A percentile compares a stretch with the other conserved stretches of the same genome.
These are phyloP conservation scores for Fringilla coelebs DNA, from an alignment of 2,797 vertebrate species.

Conservation along the genomic window DNA sequence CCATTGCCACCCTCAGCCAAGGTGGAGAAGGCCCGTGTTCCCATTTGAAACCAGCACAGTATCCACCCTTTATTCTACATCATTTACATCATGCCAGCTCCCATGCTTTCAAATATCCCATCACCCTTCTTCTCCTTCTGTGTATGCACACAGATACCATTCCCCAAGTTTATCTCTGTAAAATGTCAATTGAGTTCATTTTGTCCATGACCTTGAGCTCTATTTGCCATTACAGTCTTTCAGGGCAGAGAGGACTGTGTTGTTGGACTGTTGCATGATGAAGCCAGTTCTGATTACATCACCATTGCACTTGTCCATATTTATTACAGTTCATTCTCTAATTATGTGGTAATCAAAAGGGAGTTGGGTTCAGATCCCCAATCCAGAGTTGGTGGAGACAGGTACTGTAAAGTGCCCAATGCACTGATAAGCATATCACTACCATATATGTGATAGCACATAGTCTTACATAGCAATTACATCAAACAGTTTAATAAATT, in stretches of 20 bases:
- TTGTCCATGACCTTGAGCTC: neutral
- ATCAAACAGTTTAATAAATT: neutral
- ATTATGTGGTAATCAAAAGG: neutral
- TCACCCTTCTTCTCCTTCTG: neutral
- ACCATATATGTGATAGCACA: neutral
- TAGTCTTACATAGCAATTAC: neutral
- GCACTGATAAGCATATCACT: neutral
- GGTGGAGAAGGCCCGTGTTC: neutral
- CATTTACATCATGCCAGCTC: neutral
- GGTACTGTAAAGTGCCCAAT: neutral
- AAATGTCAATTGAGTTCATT: neutral
- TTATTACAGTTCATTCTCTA: neutral
- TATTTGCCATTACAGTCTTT: neutral
- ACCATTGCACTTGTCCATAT: neutral
- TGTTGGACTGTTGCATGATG: neutral
- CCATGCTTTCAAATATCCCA: neutral
- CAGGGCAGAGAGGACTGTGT: neutral
- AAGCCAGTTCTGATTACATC: neutral
- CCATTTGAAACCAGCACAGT: neutral
- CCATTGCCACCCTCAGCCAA: fast-evolving
- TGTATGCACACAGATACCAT: neutral
- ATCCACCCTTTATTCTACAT: neutral
- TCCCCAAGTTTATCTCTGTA: neutral
- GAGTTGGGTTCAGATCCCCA: neutral
- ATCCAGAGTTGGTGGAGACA: fast-evolving